Base-by-base conservation (phyloP, 2,888 invertebrate genomes). In the Microdon myrmicae region DNA sequence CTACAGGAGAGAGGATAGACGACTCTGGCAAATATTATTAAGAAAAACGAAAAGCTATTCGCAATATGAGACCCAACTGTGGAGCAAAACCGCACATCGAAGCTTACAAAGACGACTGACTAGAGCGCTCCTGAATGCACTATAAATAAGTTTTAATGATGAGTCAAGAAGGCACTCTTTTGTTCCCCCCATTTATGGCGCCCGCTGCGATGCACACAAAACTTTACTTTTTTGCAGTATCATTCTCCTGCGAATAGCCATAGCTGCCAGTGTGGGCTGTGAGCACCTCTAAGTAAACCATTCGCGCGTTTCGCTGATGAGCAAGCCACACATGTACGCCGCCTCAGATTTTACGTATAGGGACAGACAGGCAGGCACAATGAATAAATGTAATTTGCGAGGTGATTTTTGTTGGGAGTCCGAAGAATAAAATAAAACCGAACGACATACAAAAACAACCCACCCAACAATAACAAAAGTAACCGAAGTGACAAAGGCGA, bases 231-330 rank as follows among this genome's bases (percentile, higher is more conserved):
- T 39, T 47, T 34, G 47, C 51, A 51, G 58, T 32, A 47, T 47
- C 45, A 23, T 34, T 44, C n/a, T 29, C 53, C 13, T 28, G 39
- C 19, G 13, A 54, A 47, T 43, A 45, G 32, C n/a, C n/a, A n/a
- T n/a, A 55, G 51, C 58, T 64, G 58, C 51, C n/a, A n/a, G 64
- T 64, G 64, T 64, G 64, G 64, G 64, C 58, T 51, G n/a, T 51
- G 55, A 28, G 35, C 47, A 26, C 16, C 20, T 43, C 20, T n/a
- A 32, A 25, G 34, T 13, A 13, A 47, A 32, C 35, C 37, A n/a
- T 37, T n/a, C 28, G 38, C 25, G 37, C 47, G 29, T 39, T 38
- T 32, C 43, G 44, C 31, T 8, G 20, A 19, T 26, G 54, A 5
- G 23, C 19, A 19, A 12, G n/a, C n/a, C n/a, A 28, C 22, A 28